phyloP scores from a whole-genome alignment of 2,888 invertebrate genomes.

The Chirona hameri region DNA sequence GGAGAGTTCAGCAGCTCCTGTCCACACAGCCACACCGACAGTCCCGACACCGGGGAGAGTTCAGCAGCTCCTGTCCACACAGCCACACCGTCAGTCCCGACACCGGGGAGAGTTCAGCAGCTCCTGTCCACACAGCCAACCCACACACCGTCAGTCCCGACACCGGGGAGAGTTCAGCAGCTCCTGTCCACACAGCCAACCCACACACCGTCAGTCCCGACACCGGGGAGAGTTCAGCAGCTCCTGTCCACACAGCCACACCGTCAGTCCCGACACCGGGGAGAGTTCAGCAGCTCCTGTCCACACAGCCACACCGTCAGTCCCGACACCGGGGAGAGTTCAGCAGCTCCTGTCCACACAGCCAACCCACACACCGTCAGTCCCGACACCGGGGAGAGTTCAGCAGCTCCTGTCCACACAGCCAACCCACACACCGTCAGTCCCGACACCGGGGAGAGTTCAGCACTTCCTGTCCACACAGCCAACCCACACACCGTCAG shows the following conservation, averaged over 20 bases:
- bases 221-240: not conserved
- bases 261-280: not conserved
- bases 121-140: not conserved
- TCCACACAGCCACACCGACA: not conserved
- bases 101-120: not conserved
- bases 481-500: not conserved
- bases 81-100: not conserved
- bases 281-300: not conserved
- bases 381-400: not conserved
- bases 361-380: not conserved
- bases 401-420: not conserved
- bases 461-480: not conserved
- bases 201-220: not conserved
- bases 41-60: not conserved
- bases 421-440: not conserved
- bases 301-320: not conserved
- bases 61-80: not conserved
- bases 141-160: not conserved
- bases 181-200: not conserved
- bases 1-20: not conserved
- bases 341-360: not conserved
- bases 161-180: not conserved
- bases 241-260: not conserved
- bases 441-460: not conserved
- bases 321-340: not conserved